Evolutionary conservation across 2,888 invertebrate species (phyloP).

Genomic region (Microplitis deprimator): DNA sequence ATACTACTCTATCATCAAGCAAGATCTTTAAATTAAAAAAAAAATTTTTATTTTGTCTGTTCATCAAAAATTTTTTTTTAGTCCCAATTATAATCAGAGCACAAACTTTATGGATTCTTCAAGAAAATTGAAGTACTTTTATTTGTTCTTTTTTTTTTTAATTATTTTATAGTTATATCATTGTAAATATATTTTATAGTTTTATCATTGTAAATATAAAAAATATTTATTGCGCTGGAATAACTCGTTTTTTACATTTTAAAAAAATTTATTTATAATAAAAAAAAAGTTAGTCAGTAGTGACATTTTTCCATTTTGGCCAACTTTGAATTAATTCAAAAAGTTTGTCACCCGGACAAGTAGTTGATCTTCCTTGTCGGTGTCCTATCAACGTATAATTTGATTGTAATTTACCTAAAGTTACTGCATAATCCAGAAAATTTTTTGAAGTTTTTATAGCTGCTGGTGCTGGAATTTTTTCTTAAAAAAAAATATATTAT

Average conservation of each 20-base stretch:
- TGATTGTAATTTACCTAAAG: constrained; percentile 74
- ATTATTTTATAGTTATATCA: no score
- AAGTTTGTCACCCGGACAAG: constrained; percentile 62
- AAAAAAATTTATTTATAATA: background rate
- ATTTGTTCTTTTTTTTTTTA: no score
- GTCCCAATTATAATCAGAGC: background rate
- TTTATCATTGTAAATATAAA: no score
- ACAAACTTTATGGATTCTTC: background rate
- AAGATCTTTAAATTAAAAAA: background rate
- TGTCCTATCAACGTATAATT: constrained; percentile 80
- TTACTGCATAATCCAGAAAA: constrained; percentile 77
- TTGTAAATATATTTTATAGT: no score
- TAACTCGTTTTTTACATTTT: no score
- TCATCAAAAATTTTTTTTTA: no score
- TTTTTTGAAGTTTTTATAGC: constrained; percentile 75
- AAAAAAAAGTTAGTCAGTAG: background rate
- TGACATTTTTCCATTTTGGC: constrained; percentile 53
- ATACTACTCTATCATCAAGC: background rate
- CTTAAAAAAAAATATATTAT: constrained; percentile 44
- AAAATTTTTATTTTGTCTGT: background rate
- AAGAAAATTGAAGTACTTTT: no score
- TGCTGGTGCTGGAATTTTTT: constrained; percentile 51
- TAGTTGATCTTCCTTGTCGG: constrained; percentile 56
- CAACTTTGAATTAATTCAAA: constrained; percentile 60
- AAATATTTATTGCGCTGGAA: no score